phyloP scores from a whole-genome alignment of 1,140 invertebrate genomes.

The Drosophila cardini region DNA sequence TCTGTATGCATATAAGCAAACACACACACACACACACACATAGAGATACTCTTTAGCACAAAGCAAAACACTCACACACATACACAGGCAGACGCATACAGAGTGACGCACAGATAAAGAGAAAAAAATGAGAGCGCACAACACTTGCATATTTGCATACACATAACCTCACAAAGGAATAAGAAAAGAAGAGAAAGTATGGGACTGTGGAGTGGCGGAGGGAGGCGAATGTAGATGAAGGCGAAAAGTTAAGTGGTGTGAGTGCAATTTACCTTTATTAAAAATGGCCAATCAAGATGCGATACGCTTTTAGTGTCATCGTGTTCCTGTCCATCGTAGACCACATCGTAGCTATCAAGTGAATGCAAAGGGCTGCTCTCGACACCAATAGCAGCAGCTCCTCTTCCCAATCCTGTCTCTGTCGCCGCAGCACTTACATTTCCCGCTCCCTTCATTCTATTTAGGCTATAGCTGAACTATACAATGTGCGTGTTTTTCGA shows the following conservation, averaged over 20 bases:
- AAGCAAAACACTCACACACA: background rate
- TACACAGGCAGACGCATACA: background rate
- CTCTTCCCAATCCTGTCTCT: background rate
- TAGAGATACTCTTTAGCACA: background rate
- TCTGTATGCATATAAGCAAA: constrained; percentile 43
- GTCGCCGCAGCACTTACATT: constrained; percentile 2
- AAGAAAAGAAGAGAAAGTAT: constrained; percentile 8
- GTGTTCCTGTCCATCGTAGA: constrained; percentile 69
- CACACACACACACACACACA: constrained; percentile 19
- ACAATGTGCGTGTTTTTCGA: background rate
- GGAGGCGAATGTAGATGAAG: background rate
- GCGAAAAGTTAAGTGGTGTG: constrained; percentile 8
- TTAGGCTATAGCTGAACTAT: constrained; percentile 3
- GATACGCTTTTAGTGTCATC: constrained; percentile 66
- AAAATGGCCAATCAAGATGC: constrained; percentile 80
- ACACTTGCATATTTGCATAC: constrained; percentile 50
- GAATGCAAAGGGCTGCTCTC: constrained; percentile 35
- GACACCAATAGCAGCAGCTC: background rate
- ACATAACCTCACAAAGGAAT: constrained; percentile 59
- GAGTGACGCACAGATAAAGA: constrained; percentile 12
- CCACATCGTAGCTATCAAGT: constrained; percentile 59
- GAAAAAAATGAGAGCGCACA: constrained; percentile 9
- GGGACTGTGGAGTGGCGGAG: background rate
- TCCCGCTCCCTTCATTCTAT: constrained; percentile 14
- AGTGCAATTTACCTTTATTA: constrained; percentile 74